Base-by-base conservation (phyloP, 1,140 invertebrate genomes). In the Phenacoccus solenopsis region DNA sequence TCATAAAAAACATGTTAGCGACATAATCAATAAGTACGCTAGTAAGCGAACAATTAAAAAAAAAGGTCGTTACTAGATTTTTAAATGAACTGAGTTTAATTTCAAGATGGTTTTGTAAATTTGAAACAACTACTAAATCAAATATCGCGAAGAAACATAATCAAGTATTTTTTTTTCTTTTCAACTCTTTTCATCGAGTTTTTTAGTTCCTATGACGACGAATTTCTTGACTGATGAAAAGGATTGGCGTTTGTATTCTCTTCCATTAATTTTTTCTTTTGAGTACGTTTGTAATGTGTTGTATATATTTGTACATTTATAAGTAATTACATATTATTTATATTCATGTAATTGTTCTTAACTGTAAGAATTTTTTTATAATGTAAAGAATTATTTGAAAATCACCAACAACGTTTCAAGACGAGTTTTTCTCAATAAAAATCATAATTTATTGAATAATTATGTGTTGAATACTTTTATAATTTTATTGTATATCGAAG, bases 21-120 rank as follows among this genome's bases (percentile, higher is more conserved):
- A 96, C 75, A 93, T 97, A 75, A 85, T 98, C 28, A 89, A 87
- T 73, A 87, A 93, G 71, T 93, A 92, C 80, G 87, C 89, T 64
- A 94, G 91, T 77, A 95, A 96, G 82, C 82, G 94, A 71, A 69
- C 73, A 13, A 89, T 93, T 74, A 94, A 95, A 76, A 97, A 96
- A 78, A 88, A 89, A 69, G 87, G 88, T 69, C 87, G 87, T 78
- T 82, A 73, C 35, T 75, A 25, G 57, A 32, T 12, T 9, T n/a
- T 2, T 16, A 49, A 7, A 13, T 32, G 30, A 49, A 49, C 20
- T 49, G 20, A 49, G 20, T 49, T 9, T 16, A 49, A 16, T 49
- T 49, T 16, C 13, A 9, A 9, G 5, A 49, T 16, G 38, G 38
- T 2, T 49, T n/a, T n/a, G n/a, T n/a, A n/a, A n/a, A n/a, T n/a